Evolutionary conservation across 2,888 invertebrate species (phyloP), one percentile per base, ranked within the genome.

Genomic region (Diaphora mendica): DNA sequence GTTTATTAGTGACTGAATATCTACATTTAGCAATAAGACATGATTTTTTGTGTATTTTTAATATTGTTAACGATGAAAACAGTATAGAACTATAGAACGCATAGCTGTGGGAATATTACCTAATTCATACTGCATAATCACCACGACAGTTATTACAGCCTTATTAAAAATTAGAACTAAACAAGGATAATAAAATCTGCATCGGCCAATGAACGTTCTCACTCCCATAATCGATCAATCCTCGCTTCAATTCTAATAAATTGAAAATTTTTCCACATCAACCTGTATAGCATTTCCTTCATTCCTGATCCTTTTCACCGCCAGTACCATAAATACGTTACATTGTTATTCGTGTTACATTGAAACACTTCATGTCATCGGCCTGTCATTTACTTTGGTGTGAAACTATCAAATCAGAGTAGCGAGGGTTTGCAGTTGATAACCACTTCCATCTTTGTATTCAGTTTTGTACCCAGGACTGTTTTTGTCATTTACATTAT

Each of bases 331-430:
- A 88, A 84, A 85, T 85, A 84, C 80, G 83, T 77, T 82, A 82
- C 86, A 90, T 90, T 91, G 91, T 91, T 85, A 84, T 82, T 82
- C 81, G 91, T 87, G 93, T 86, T 81, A 92, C 89, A 91, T 91
- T 92, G 91, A 91, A 88, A 80, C 91, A 90, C 94, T 94, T 89
- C 88, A 93, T 81, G 93, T 94, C 95, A 93, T 75, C 77, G 83
- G 87, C 87, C 87, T 42, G 30, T 62, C 44, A 67, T 68, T 51
- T 69, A 77, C 76, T 72, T 79, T 79, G 76, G 74, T 79, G 78
- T 80, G 72, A 77, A 76, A 78, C 68, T 77, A 77, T 75, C 66
- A 48, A 71, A 69, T 76, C 71, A 73, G 70, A 23, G 33, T 48
- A 30, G 51, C 55, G 72, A 59, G 69, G 59, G 30, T 62, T 69